A percentile compares a stretch with the other conserved stretches of the same genome.
Conservation (phyloP, 2,888 invertebrate species). For the Mechanitis mazaeus region DNA sequence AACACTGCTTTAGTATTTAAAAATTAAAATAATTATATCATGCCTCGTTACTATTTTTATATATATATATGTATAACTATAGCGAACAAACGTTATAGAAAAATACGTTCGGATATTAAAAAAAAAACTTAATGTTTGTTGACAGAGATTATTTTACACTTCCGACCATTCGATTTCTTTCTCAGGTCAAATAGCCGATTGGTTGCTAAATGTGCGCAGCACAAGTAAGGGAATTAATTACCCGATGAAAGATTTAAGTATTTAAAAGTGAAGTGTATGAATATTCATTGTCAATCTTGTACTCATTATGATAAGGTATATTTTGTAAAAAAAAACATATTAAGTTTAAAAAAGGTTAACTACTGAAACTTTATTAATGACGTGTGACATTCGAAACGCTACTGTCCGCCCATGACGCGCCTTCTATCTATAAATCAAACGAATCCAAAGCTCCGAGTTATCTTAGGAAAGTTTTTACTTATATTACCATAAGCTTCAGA, state of each 20-base stretch:
- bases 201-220: conserved; percentile 28
- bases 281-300: conserved; percentile 13
- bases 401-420: conserved; percentile 47
- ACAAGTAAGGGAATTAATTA: conserved; percentile 24
- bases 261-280: neutral
- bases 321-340: conserved; percentile 13
- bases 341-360: conserved; percentile 27
- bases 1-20: too few relatives aligned
- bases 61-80: too few relatives aligned
- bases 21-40: too few relatives aligned
- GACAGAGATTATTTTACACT: conserved; percentile 29
- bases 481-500: conserved; percentile 19
- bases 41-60: too few relatives aligned
- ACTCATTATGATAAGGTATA: conserved; percentile 10
- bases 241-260: conserved; percentile 19
- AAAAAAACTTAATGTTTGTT: conserved; percentile 26
- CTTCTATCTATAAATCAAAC: conserved; percentile 51
- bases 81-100: too few relatives aligned
- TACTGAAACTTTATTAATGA: conserved; percentile 49
- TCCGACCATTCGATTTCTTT: conserved; percentile 25
- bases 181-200: conserved; percentile 26
- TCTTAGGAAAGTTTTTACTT: conserved; percentile 7
- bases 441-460: conserved; percentile 6
- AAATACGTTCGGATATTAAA: conserved; percentile 10
- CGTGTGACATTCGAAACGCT: conserved; percentile 57